These are phyloP conservation scores for Stenurella melanura DNA, from an alignment of 2,888 invertebrate genomes.

Conservation along the genomic window DNA sequence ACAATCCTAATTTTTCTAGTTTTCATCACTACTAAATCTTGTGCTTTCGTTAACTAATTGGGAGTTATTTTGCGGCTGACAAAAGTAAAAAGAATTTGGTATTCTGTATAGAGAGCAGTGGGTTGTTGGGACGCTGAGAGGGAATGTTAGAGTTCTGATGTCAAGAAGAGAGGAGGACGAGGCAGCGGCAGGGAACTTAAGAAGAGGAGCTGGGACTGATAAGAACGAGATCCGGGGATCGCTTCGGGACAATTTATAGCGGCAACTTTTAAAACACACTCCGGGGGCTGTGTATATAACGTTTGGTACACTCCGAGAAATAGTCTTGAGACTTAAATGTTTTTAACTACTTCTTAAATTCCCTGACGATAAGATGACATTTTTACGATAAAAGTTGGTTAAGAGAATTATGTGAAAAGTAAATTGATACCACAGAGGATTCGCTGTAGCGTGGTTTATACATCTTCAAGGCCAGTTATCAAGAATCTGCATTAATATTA, in stretches of 20 bases:
- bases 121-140: conserved; percentile 15
- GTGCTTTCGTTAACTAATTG: conserved; percentile 20
- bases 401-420: conserved; percentile 55
- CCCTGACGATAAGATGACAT: conserved; percentile 59
- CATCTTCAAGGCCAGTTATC: neutral
- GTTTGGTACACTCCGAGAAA: conserved; percentile 70
- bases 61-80: neutral
- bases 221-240: conserved; percentile 73
- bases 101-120: conserved; percentile 8
- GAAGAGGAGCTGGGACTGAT: conserved; percentile 72
- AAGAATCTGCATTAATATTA: neutral
- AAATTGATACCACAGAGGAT: conserved; percentile 49
- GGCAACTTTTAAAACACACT: conserved; percentile 74
- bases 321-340: conserved; percentile 54
- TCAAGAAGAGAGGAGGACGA: conserved; percentile 48
- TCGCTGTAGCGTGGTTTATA: neutral
- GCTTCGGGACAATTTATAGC: conserved; percentile 74
- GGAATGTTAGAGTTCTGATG: conserved; percentile 46
- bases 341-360: conserved; percentile 66
- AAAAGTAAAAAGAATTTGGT: conserved; percentile 27
- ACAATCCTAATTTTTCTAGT: neutral
- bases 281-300: conserved; percentile 71
- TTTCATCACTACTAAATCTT: neutral
- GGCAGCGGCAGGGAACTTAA: conserved; percentile 64
- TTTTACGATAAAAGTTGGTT: conserved; percentile 57